A percentile compares a stretch with the other conserved stretches of the same genome.
Evolutionary conservation across 53 echinoderm and acorn worm species (phyloP).

Genomic region (Crossaster papposus): DNA sequence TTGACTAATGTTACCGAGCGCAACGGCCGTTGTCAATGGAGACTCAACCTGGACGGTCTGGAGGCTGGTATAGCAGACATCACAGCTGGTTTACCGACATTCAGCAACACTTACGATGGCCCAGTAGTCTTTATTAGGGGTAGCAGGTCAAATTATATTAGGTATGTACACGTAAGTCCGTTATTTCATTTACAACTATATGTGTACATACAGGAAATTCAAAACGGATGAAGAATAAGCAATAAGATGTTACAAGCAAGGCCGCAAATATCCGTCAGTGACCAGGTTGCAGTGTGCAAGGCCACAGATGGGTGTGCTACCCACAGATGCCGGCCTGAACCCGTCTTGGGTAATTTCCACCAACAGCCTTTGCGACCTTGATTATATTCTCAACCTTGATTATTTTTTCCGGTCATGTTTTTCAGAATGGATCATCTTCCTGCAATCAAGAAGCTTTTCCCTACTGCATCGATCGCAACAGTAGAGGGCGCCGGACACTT

Average conservation of each 20-base stretch:
- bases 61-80: slow-evolving; percentile 52
- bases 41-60: slow-evolving; percentile 75
- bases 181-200: neutral
- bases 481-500: slow-evolving; percentile 95
- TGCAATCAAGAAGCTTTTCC: slow-evolving; percentile 75
- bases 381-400: neutral
- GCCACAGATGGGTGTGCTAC: no score
- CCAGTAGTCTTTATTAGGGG: slow-evolving; percentile 77
- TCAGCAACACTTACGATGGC: slow-evolving; percentile 60
- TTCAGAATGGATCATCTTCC: slow-evolving; percentile 75
- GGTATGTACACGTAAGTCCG: slow-evolving; percentile 37
- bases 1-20: slow-evolving; percentile 78
- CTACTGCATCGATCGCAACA: slow-evolving; percentile 67
- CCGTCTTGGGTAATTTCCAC: no score
- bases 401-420: neutral
- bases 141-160: slow-evolving; percentile 68
- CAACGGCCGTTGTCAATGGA: slow-evolving; percentile 67
- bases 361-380: neutral
- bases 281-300: no score
- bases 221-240: no score
- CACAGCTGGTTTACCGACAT: slow-evolving; percentile 58
- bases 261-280: no score
- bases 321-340: no score
- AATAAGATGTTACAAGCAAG: no score
- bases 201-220: neutral